Percentiles rank a stretch among this genome's conserved stretches.
Conservation (phyloP, 2,113 vertebrate genomes). For the Tamias sibiricus region DNA sequence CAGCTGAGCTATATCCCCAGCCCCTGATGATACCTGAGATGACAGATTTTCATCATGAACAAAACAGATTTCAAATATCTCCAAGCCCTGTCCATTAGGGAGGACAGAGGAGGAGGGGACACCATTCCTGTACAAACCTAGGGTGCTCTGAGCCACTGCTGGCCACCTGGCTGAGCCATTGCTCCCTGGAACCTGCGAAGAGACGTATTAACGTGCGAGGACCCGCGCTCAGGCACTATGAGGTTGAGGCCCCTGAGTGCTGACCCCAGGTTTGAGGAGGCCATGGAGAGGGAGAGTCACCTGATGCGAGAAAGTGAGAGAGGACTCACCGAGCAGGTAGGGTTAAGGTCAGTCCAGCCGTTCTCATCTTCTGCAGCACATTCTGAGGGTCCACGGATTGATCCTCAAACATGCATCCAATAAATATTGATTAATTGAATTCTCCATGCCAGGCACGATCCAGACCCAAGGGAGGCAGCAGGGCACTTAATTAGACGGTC, state of each 20-base stretch:
- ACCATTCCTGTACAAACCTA: neutral
- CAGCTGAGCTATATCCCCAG: no score
- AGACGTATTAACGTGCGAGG: neutral
- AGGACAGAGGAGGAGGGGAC: neutral
- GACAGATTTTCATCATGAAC: neutral
- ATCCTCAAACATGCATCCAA: neutral
- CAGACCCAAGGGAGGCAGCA: neutral
- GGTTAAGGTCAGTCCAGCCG: neutral
- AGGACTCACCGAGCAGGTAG: neutral
- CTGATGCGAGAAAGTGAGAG: neutral
- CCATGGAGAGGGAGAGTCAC: neutral
- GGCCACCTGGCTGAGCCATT: neutral
- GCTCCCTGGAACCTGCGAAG: neutral
- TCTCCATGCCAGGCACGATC: neutral
- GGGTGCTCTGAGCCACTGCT: neutral
- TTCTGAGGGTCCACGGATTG: neutral
- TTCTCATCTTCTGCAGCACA: neutral
- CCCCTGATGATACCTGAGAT: neutral
- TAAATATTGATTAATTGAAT: neutral
- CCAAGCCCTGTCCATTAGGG: neutral
- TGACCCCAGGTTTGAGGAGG: neutral
- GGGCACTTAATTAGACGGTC: neutral
- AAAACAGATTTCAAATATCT: neutral
- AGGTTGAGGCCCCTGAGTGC: neutral
- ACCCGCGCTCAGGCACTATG: neutral